Evolutionary conservation across 2,113 vertebrate genomes (phyloP).

Genomic region (Microtus richardsoni): DNA sequence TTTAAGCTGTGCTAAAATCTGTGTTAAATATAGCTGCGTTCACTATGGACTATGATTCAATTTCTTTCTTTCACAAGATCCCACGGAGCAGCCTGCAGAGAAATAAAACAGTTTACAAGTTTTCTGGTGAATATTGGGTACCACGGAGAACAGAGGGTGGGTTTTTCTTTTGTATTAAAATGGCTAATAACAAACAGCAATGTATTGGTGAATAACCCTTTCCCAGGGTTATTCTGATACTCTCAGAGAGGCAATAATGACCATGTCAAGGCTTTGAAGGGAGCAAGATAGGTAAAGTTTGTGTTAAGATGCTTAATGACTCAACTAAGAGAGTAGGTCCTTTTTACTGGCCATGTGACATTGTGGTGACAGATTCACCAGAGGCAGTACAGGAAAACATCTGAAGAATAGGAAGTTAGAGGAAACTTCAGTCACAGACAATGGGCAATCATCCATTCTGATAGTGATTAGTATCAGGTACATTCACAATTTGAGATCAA

Average conservation of each 20-base stretch:
- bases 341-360: not conserved
- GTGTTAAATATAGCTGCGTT: slow-evolving; percentile 31
- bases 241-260: not conserved
- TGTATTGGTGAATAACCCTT: not conserved
- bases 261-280: not conserved
- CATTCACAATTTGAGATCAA: not conserved
- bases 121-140: not conserved
- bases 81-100: not conserved
- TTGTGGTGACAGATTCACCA: rapidly evolving
- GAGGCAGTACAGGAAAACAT: not conserved
- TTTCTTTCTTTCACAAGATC: slow-evolving; percentile 32
- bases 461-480: not conserved
- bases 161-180: slow-evolving; percentile 17
- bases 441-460: not conserved
- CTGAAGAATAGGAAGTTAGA: not conserved
- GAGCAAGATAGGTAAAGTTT: not conserved
- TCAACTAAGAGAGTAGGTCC: not conserved
- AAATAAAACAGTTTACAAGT: not conserved
- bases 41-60: not conserved
- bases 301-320: not conserved
- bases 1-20: slow-evolving; percentile 33
- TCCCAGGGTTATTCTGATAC: not conserved
- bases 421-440: not conserved
- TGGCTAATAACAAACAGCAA: not conserved
- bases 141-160: not conserved